Evolutionary conservation across 2,888 invertebrate species (phyloP).

Genomic region (Scotopteryx bipunctaria): DNA sequence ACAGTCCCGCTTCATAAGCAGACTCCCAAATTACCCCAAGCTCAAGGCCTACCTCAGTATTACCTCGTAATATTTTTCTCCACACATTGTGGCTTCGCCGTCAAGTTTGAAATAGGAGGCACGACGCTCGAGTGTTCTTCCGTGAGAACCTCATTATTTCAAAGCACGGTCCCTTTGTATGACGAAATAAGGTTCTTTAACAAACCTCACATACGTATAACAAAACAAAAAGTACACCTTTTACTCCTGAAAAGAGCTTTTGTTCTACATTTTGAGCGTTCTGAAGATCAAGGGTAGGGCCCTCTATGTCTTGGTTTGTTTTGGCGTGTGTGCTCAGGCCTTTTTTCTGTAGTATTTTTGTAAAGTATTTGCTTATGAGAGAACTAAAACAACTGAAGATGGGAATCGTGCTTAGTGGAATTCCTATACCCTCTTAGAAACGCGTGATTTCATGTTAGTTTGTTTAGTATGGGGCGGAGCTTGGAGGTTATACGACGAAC

Average conservation of each 20-base stretch:
- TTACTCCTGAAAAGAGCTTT: constrained; percentile 44
- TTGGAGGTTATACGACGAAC: too few species aligned
- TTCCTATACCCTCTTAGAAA: too few species aligned
- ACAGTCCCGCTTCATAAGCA: constrained; percentile 6
- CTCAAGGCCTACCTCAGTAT: constrained; percentile 12
- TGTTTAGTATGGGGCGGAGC: too few species aligned
- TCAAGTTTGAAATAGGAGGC: constrained; percentile 73
- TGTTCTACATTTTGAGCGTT: constrained; percentile 37
- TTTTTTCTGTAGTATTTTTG: constrained; percentile 11
- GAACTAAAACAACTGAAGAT: background rate
- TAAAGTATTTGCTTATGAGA: background rate
- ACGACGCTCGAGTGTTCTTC: constrained; percentile 61
- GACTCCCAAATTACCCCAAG: constrained; percentile 10
- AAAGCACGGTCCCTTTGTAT: constrained; percentile 78
- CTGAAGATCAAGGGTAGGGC: constrained; percentile 40
- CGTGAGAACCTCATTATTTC: constrained; percentile 77
- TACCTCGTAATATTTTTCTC: constrained; percentile 38
- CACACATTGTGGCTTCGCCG: constrained; percentile 57
- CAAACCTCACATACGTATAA: constrained; percentile 69
- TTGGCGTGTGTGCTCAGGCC: constrained; percentile 23
- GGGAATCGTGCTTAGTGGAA: background rate
- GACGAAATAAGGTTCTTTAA: constrained; percentile 80
- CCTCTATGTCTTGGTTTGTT: constrained; percentile 28
- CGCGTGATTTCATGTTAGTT: too few species aligned
- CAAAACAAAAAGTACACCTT: constrained; percentile 44